These are phyloP conservation scores for Sporophila hypoxantha DNA, from an alignment of 2,113 vertebrate species.

Conservation along the genomic window DNA sequence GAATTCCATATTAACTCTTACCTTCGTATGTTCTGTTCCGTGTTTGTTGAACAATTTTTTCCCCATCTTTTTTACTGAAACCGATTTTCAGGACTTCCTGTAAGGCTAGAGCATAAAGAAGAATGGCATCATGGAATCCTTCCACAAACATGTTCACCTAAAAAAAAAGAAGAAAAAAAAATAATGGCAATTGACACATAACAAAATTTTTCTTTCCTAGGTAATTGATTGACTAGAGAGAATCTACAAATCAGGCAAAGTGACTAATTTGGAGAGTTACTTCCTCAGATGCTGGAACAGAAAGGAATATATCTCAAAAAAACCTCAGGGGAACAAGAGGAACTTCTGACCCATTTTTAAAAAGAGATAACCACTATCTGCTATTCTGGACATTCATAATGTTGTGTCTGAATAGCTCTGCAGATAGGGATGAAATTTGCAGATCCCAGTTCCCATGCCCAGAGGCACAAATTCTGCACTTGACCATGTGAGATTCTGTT, in stretches of 20 bases:
- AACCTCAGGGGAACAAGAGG: not conserved
- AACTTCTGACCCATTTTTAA: not conserved
- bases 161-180: not conserved
- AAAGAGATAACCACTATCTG: not conserved
- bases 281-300: not conserved
- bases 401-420: constrained; percentile 7
- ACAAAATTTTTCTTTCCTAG: not conserved
- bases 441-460: not conserved
- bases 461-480: not conserved
- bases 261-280: not conserved
- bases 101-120: constrained; percentile 89
- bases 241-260: not conserved
- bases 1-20: constrained; percentile 48
- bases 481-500: not conserved
- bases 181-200: not conserved
- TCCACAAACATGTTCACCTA: constrained; percentile 98
- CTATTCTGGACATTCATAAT: not conserved
- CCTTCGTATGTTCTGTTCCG: constrained; percentile 96
- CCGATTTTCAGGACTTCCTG: constrained; percentile 86
- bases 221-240: not conserved
- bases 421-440: not conserved
- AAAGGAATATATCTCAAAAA: not conserved
- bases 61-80: constrained; percentile 86
- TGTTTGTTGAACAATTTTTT: constrained; percentile 85
- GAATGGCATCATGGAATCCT: constrained; percentile 93